phyloP scores from a whole-genome alignment of 2,888 invertebrate genomes.

The Ectropis crepuscularia region DNA sequence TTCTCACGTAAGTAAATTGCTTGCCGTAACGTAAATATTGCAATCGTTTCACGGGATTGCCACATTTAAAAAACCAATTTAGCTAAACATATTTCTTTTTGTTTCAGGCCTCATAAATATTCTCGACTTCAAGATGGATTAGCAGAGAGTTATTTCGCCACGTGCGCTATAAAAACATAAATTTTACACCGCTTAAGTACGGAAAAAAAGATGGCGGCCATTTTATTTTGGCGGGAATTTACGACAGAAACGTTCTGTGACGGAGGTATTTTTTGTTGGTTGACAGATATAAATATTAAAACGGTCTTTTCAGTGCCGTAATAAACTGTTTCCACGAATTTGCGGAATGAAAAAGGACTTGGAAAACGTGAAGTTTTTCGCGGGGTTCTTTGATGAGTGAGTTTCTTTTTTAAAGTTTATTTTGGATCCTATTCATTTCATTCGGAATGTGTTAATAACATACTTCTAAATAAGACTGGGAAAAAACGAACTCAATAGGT shows the following conservation, averaged over 20 bases:
- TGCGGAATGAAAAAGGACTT: slow-evolving; percentile 19
- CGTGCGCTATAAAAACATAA: slow-evolving; percentile 31
- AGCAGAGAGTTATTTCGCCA: slow-evolving; percentile 21
- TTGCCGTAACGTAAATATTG: slow-evolving; percentile 3
- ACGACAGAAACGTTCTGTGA: slow-evolving; percentile 31
- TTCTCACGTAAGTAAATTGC: slow-evolving; percentile 1
- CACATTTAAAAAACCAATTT: slow-evolving; percentile 14
- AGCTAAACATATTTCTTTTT: slow-evolving; percentile 11
- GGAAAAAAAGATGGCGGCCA: slow-evolving; percentile 33
- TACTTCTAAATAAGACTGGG: not conserved
- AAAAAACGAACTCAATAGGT: not conserved
- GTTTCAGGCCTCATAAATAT: slow-evolving; percentile 28
- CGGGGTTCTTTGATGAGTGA: slow-evolving; percentile 6
- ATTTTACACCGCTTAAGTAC: slow-evolving; percentile 35
- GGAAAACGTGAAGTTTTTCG: slow-evolving; percentile 10
- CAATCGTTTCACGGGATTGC: slow-evolving; percentile 8
- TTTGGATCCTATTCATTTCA: not conserved
- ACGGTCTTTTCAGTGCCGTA: slow-evolving; percentile 18
- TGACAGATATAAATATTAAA: slow-evolving; percentile 37
- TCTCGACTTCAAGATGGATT: slow-evolving; percentile 24
- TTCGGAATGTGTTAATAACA: not conserved
- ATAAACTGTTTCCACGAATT: slow-evolving; percentile 27
- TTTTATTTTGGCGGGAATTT: slow-evolving; percentile 35
- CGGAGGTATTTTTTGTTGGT: slow-evolving; percentile 34
- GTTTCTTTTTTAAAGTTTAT: slow-evolving; percentile 6